Evolutionary conservation across 2,888 invertebrate species (phyloP).

Genomic region (Amphipyra berbera): DNA sequence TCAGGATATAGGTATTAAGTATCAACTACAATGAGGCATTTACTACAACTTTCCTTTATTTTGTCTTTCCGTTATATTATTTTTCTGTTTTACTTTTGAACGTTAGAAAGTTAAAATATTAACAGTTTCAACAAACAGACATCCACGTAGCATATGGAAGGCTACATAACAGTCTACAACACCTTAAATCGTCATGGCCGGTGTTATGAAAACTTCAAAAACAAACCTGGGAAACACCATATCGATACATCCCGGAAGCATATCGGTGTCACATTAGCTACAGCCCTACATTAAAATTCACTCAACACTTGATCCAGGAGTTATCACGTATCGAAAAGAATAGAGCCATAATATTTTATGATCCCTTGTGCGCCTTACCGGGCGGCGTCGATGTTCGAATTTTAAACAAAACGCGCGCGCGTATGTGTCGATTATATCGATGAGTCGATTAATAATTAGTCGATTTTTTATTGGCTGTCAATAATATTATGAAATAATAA

Average conservation of each 20-base stretch:
- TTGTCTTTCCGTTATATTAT: no score
- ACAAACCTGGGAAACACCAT: slow-evolving; percentile 71
- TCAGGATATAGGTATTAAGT: no score
- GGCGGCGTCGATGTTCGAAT: slow-evolving; percentile 83
- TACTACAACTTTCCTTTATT: no score
- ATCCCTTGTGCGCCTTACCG: slow-evolving; percentile 88
- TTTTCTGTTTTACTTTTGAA: no score
- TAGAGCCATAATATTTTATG: slow-evolving; percentile 89
- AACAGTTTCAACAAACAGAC: no score
- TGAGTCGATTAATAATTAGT: slow-evolving; percentile 65
- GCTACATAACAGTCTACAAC: no score
- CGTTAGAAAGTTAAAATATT: no score
- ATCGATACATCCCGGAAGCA: slow-evolving; percentile 85
- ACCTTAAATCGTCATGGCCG: slow-evolving; percentile 1
- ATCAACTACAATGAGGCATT: no score
- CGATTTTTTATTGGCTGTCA: slow-evolving; percentile 50
- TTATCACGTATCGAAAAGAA: slow-evolving; percentile 89
- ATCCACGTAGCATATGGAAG: no score
- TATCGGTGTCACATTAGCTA: slow-evolving; percentile 79
- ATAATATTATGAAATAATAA: slow-evolving; percentile 37
- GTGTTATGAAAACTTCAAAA: slow-evolving; percentile 52
- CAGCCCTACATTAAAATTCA: slow-evolving; percentile 87
- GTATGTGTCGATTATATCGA: slow-evolving; percentile 67
- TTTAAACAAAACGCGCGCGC: slow-evolving; percentile 80
- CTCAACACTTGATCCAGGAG: slow-evolving; percentile 83